phyloP scores from a whole-genome alignment of 2,888 invertebrate species.

The Horisme vitalbata region DNA sequence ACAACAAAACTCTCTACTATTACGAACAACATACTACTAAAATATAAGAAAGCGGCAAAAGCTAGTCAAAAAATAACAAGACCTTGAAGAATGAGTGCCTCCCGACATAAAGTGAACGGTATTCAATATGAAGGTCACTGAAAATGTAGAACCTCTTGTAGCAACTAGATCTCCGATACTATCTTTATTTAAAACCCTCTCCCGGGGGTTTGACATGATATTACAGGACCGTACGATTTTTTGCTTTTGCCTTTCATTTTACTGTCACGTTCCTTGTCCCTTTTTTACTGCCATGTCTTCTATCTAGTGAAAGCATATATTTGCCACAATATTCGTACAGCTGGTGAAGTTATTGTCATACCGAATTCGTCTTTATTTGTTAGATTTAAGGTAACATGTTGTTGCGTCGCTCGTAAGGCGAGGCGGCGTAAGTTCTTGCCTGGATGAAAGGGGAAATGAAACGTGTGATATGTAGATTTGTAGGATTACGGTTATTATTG shows the following conservation, averaged over 20 bases:
- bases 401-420: not conserved
- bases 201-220: constrained; percentile 28
- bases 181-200: constrained; percentile 24
- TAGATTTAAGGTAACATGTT: constrained; percentile 7
- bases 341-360: not conserved
- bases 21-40: no score
- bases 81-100: no score
- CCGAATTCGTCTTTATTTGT: constrained; percentile 9
- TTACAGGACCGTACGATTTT: constrained; percentile 31
- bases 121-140: not conserved
- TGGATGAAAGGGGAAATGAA: constrained; percentile 56
- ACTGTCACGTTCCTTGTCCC: constrained; percentile 33
- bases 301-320: constrained; percentile 35
- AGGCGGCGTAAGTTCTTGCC: constrained; percentile 37
- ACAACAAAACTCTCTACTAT: no score
- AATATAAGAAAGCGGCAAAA: no score
- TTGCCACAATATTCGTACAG: constrained; percentile 15
- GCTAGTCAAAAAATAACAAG: no score
- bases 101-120: no score
- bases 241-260: constrained; percentile 31
- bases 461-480: constrained; percentile 69
- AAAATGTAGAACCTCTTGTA: constrained; percentile 1
- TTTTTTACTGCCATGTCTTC: constrained; percentile 38
- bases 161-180: constrained; percentile 8
- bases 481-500: constrained; percentile 58